A percentile compares a stretch with the other conserved stretches of the same genome.
phyloP scores from a whole-genome alignment of 2,113 vertebrate species.

The Hippocampus barbouri region DNA sequence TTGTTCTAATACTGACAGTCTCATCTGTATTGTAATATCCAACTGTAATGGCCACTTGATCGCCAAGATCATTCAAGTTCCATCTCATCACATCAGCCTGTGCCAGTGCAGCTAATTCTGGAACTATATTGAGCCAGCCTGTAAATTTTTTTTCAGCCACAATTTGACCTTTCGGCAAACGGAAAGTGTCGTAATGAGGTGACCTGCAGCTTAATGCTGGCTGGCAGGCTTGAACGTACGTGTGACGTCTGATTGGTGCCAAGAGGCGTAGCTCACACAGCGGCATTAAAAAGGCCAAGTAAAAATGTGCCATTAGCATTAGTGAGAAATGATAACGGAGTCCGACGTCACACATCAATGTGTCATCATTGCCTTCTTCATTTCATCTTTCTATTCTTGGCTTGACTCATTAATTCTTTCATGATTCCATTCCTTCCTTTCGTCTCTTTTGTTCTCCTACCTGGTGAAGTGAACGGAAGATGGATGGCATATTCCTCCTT shows the following conservation, averaged over 20 bases:
- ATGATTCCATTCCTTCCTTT: background rate
- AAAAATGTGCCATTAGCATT: conserved; percentile 35
- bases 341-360: conserved; percentile 31
- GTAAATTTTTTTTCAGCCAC: conserved; percentile 19
- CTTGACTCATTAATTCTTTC: background rate
- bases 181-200: conserved; percentile 20
- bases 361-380: conserved; percentile 24
- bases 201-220: conserved; percentile 34
- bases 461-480: too few species aligned
- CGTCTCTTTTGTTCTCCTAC: background rate
- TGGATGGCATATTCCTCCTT: too few species aligned
- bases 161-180: conserved; percentile 39
- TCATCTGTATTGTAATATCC: background rate
- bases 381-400: background rate
- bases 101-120: conserved; percentile 19
- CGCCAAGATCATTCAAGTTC: conserved; percentile 16
- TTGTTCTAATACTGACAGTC: too few species aligned
- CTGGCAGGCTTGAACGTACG: conserved; percentile 38
- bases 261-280: conserved; percentile 20
- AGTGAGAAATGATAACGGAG: conserved; percentile 42
- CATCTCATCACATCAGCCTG: conserved; percentile 1
- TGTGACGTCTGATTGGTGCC: conserved; percentile 38
- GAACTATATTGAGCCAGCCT: conserved; percentile 26
- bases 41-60: background rate
- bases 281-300: conserved; percentile 6